phyloP scores from a whole-genome alignment of 1,140 invertebrate species.

The Cotesia vestalis region DNA sequence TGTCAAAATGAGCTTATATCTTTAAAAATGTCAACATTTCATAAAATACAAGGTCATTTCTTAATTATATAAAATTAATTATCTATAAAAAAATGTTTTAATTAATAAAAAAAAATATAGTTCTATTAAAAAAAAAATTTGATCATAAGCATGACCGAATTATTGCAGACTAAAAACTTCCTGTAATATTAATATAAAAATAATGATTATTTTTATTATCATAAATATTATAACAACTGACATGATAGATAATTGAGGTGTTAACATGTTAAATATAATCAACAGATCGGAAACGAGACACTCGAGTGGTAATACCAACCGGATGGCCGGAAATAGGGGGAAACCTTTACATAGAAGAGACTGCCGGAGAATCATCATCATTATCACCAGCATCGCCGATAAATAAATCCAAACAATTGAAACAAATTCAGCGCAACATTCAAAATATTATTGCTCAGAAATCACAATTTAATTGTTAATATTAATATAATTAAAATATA shows the following conservation, averaged over 20 bases:
- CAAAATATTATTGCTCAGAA: slow-evolving; percentile 58
- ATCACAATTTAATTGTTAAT: slow-evolving; percentile 50
- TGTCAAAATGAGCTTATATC: no score
- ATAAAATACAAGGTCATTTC: no score
- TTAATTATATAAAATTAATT: no score
- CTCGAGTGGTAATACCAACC: slow-evolving; percentile 41
- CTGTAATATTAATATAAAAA: background rate
- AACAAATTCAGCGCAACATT: slow-evolving; percentile 57
- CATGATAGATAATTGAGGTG: background rate
- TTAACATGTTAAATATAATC: slow-evolving; percentile 23
- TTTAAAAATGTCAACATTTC: no score
- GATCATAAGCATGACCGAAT: no score
- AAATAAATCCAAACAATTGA: slow-evolving; percentile 49
- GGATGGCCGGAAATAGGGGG: slow-evolving; percentile 55
- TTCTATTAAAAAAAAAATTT: no score
- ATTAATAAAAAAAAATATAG: no score
- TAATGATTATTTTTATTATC: background rate
- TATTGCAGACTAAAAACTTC: no score
- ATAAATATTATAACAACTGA: slow-evolving; percentile 10
- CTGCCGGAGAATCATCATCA: slow-evolving; percentile 42
- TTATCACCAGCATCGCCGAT: slow-evolving; percentile 35
- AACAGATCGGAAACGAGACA: slow-evolving; percentile 57
- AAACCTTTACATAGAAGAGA: slow-evolving; percentile 60
- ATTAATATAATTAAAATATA: background rate
- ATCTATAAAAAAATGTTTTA: no score